Conservation (phyloP, 2,888 invertebrate genomes). For the Monopis laevigella region DNA sequence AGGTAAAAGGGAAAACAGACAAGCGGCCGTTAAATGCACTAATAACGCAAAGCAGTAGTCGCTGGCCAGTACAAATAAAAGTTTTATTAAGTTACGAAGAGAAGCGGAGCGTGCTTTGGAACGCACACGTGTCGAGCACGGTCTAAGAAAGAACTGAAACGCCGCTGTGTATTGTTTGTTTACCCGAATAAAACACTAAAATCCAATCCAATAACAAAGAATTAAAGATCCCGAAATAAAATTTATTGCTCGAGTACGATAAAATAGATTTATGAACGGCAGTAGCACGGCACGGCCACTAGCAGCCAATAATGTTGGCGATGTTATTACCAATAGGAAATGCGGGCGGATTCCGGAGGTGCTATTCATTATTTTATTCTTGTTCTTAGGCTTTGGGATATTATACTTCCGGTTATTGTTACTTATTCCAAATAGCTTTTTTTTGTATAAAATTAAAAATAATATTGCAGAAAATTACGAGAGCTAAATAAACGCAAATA, state of each 20-base stretch:
- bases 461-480: conserved; percentile 1
- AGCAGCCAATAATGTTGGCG: conserved; percentile 48
- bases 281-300: conserved; percentile 26
- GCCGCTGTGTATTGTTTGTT: conserved; percentile 63
- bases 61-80: conserved; percentile 47
- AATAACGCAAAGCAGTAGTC: conserved; percentile 34
- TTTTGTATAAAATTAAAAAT: neutral
- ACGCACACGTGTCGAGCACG: conserved; percentile 45
- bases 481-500: neutral
- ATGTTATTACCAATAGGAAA: conserved; percentile 16
- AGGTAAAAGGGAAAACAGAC: conserved; percentile 38
- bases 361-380: neutral
- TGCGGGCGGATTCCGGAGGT: neutral
- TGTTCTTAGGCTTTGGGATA: too few species aligned
- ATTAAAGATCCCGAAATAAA: conserved; percentile 68
- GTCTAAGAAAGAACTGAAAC: conserved; percentile 51
- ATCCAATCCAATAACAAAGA: conserved; percentile 68
- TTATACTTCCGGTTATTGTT: too few species aligned
- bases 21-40: conserved; percentile 44
- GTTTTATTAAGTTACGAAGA: conserved; percentile 48
- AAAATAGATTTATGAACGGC: conserved; percentile 65
- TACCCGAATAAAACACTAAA: conserved; percentile 68
- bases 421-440: neutral
- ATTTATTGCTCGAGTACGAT: conserved; percentile 65
- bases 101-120: conserved; percentile 35